These are phyloP conservation scores for Lagenorhynchus albirostris DNA, from an alignment of 2,113 vertebrate species.

Conservation along the genomic window DNA sequence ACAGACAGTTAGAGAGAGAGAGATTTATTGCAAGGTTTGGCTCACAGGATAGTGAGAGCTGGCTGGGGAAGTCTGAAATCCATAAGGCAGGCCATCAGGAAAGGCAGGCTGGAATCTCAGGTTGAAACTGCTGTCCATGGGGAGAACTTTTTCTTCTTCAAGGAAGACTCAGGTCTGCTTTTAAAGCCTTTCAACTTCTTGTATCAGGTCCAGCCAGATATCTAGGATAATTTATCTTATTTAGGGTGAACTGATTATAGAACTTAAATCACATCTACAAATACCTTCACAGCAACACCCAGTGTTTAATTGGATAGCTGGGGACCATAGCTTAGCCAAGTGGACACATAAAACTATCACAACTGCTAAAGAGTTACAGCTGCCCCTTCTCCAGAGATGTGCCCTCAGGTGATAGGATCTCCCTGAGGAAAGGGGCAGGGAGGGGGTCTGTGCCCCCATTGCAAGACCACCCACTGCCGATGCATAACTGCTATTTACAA, in stretches of 20 bases:
- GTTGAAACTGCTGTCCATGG: background rate
- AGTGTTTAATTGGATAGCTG: background rate
- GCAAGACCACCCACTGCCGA: background rate
- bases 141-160: background rate
- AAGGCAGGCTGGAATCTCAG: too few species aligned
- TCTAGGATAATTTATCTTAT: background rate
- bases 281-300: background rate
- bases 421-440: background rate
- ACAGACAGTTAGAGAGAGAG: background rate
- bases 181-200: background rate
- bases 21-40: background rate
- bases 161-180: background rate
- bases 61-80: background rate
- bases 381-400: background rate
- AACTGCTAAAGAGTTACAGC: background rate
- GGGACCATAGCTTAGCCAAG: background rate
- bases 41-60: background rate
- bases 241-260: background rate
- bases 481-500: background rate
- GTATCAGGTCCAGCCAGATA: background rate
- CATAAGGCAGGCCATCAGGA: background rate
- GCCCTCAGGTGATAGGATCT: background rate
- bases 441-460: background rate
- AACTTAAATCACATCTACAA: background rate
- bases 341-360: background rate